phyloP scores from a whole-genome alignment of 2,797 vertebrate species.

The Prunella strophiata region DNA sequence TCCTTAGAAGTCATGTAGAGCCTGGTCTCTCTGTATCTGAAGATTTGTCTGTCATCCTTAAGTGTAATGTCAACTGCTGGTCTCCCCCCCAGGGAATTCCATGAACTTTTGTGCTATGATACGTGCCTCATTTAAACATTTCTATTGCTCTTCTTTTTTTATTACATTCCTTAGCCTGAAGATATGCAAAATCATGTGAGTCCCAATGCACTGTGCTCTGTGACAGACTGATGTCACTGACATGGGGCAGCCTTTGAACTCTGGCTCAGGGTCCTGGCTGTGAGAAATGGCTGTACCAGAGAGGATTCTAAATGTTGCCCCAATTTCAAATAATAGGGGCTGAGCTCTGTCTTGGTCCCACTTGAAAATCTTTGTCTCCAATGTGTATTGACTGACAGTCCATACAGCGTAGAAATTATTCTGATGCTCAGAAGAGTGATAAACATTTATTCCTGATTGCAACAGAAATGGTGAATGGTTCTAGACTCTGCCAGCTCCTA shows the following conservation, averaged over 20 bases:
- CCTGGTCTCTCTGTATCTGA: neutral
- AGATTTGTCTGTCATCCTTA: neutral
- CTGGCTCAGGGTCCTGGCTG: neutral
- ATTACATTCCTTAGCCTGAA: conserved; percentile 42
- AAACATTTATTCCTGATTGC: neutral
- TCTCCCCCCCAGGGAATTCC: conserved; percentile 31
- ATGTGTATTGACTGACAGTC: neutral
- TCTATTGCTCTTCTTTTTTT: neutral
- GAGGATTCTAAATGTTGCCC: neutral
- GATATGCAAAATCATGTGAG: neutral
- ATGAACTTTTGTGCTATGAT: neutral
- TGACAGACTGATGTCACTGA: neutral
- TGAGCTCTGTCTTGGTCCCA: neutral
- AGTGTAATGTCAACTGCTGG: neutral
- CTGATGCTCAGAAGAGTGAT: neutral
- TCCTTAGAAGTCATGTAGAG: neutral
- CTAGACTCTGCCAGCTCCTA: neutral
- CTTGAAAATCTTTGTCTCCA: neutral
- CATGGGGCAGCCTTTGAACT: neutral
- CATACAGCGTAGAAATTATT: neutral
- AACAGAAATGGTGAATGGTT: neutral
- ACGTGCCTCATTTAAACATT: neutral
- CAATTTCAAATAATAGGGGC: neutral
- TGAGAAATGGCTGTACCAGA: neutral
- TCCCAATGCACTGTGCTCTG: neutral